Base-by-base conservation (phyloP, 2,888 invertebrate genomes). In the Troides helena region DNA sequence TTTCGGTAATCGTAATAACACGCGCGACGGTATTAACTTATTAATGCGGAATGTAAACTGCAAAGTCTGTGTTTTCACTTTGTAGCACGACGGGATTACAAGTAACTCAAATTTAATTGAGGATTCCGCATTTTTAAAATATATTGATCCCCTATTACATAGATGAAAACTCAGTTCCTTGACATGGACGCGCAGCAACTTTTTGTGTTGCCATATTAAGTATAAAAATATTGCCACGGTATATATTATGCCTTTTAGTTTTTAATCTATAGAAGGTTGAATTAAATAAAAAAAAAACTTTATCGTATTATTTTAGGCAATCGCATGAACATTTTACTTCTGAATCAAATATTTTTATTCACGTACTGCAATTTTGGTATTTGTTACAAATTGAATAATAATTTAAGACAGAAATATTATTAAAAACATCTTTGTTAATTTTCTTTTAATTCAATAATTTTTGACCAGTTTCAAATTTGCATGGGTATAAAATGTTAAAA, bases 151-250 rank as follows among this genome's bases (percentile, higher is more conserved):
- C 81, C 80, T 81, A 78, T 77, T 82, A 84, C 85, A 85, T 85
- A 86, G 84, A 87, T 80, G 84, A 85, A 85, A 84, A 74, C 74
- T 77, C 77, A 80, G 81, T 85, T 82, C 82, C 88, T 86, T 90
- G 90, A 88, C 90, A 91, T 87, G 91, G 92, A 92, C 92, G 92
- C 92, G 90, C 90, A 89, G 89, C 82, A 86, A 83, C 81, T 81
- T 81, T 75, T 30, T 71, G 78, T 82, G 85, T 87, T 88, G 84
- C 90, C 82, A 79, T 65, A 17, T 43, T 8, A 62, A 71, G 77
- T 78, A 73, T 59, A 70, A 76, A 77, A 72, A 56, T 21, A 65
- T 68, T 65, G 69, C 67, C 61, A 67, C 46, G 17, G 8, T 69
- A 8, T 65, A 17, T 14, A 43, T 68, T 61, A 66, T 70, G 72